These are phyloP conservation scores for Syrrhaptes paradoxus DNA, from an alignment of 2,113 vertebrate genomes.

Conservation along the genomic window DNA sequence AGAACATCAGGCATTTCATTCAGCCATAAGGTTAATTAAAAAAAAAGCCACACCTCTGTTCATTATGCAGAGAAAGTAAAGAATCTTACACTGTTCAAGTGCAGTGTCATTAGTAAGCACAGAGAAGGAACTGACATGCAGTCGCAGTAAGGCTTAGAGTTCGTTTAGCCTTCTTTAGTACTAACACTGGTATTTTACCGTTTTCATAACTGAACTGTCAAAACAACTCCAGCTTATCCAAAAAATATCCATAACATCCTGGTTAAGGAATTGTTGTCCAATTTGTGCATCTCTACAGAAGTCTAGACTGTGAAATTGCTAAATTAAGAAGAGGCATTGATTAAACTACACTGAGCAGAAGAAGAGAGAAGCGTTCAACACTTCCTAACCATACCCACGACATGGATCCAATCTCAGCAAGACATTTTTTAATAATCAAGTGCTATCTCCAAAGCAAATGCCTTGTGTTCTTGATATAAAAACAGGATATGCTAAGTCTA, in stretches of 20 bases:
- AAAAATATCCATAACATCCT: background rate
- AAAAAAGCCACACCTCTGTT: background rate
- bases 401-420: background rate
- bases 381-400: background rate
- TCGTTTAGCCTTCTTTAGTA: background rate
- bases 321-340: background rate
- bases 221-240: background rate
- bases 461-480: background rate
- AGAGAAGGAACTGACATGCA: background rate
- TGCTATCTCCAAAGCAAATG: background rate
- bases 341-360: background rate
- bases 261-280: background rate
- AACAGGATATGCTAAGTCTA: background rate
- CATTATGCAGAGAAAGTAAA: background rate
- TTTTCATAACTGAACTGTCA: constrained; percentile 31
- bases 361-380: background rate
- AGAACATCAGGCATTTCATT: background rate
- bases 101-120: background rate
- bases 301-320: constrained; percentile 14
- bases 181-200: background rate
- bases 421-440: constrained; percentile 5
- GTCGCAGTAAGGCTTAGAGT: background rate
- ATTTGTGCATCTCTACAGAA: constrained; percentile 9
- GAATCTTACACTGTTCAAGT: background rate
- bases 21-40: background rate